Evolutionary conservation across 2,888 invertebrate genomes (phyloP).

Genomic region (Mesoligia furuncula): DNA sequence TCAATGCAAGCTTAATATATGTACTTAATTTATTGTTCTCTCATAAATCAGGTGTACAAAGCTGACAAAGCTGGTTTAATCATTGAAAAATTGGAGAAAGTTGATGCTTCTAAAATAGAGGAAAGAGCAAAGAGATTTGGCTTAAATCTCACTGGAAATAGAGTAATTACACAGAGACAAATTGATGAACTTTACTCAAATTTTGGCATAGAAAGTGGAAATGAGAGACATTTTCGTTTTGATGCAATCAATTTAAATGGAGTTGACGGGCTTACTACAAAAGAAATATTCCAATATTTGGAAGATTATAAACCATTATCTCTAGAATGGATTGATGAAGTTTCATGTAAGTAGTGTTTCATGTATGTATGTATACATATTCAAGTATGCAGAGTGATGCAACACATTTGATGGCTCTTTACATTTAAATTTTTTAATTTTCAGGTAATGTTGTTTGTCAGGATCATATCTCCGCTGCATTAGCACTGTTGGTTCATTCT

Average conservation of each 20-base stretch:
- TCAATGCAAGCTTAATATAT: background rate
- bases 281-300: constrained; percentile 95
- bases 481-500: constrained; percentile 91
- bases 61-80: constrained; percentile 80
- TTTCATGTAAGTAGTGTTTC: constrained; percentile 92
- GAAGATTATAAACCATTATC: constrained; percentile 94
- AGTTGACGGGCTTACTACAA: constrained; percentile 93
- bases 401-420: background rate
- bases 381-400: background rate
- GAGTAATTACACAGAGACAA: constrained; percentile 85
- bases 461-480: constrained; percentile 90
- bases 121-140: constrained; percentile 87
- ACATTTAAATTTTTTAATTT: constrained; percentile 55
- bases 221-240: constrained; percentile 92
- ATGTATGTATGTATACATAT: background rate
- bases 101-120: constrained; percentile 85
- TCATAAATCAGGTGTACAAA: constrained; percentile 70
- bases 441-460: constrained; percentile 92
- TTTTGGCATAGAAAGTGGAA: constrained; percentile 87
- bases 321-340: constrained; percentile 95
- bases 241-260: constrained; percentile 95
- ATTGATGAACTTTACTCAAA: constrained; percentile 86
- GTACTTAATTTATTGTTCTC: background rate
- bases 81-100: constrained; percentile 81
- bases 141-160: constrained; percentile 83